Evolutionary conservation across 2,113 vertebrate species (phyloP), one percentile per base, ranked within the genome.

Genomic region (Butorides virescens): DNA sequence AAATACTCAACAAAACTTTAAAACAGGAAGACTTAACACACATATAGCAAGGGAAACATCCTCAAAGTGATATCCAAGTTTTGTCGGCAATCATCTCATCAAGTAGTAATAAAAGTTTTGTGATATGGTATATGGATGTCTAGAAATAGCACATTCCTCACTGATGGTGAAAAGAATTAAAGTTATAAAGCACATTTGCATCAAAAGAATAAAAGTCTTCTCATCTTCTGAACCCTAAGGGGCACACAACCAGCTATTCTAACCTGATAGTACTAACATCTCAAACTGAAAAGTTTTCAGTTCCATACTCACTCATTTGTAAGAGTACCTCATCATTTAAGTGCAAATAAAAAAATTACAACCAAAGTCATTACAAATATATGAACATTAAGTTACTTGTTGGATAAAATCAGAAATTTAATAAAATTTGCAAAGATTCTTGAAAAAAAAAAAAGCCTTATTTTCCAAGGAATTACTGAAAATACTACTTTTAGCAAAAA

Each of bases 101-200:
- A 77, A 59, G 8, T 0, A 66, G 10, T 32, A 86, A 62, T 0
- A 56, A 15, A 9, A 62, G 21, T 59, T 75, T 78, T 2, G 1
- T 20, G 50, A 66, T 20, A 42, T 0, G 0, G 6, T 56, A 78
- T 65, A 67, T 66, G 52, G 49, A 65, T 81, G 42, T 22, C 5
- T 11, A 76, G 14, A 73, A 80, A 39, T 15, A 86, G 46, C 49
- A 73, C 14, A 30, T 50, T 32, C 32, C 68, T 77, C 6, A 1
- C 34, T 29, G 32, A 7, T 16, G 15, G 12, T 20, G 15, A 67
- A 65, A 88, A 67, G 21, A 67, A 68, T 32, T 55, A 9, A 80
- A 89, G 29, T 49, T 37, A 7, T 10, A 67, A 71, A 8, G 26
- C 9, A 17, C 11, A 58, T 22, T 27, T 59, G 9, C 46, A 70